phyloP scores from a whole-genome alignment of 2,797 vertebrate genomes.

The Mus caroli region DNA sequence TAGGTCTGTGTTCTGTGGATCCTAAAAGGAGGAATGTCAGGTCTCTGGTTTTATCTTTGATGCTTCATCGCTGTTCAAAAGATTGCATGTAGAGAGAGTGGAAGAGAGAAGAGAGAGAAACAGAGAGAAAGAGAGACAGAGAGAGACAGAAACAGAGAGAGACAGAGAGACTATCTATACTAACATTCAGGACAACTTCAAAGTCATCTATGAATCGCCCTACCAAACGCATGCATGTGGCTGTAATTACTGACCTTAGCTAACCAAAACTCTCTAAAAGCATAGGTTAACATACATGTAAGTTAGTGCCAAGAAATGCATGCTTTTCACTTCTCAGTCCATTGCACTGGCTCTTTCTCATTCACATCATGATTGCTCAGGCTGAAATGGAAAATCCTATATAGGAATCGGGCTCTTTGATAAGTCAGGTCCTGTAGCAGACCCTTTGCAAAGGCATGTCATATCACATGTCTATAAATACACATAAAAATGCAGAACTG shows the following conservation, averaged over 20 bases:
- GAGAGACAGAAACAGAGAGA: background rate
- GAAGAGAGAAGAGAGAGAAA: too few species aligned
- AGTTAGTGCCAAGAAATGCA: background rate
- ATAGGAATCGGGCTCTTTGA: too few species aligned
- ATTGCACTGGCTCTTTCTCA: background rate
- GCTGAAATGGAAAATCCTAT: background rate
- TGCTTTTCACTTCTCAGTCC: background rate
- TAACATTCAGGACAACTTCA: background rate
- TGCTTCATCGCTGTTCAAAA: background rate
- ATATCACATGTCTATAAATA: background rate
- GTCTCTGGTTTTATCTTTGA: background rate
- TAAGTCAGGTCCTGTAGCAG: fast-evolving
- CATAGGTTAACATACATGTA: too few species aligned
- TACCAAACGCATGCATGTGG: background rate
- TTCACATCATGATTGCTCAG: background rate
- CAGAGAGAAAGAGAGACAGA: too few species aligned
- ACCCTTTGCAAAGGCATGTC: background rate
- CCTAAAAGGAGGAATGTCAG: background rate
- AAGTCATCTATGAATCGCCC: background rate
- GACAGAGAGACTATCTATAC: background rate
- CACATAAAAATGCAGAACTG: background rate
- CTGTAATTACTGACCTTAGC: background rate
- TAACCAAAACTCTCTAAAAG: background rate
- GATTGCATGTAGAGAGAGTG: background rate
- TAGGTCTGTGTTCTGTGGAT: too few species aligned